phyloP scores from a whole-genome alignment of 2,888 invertebrate genomes.

The Aricia artaxerxes region DNA sequence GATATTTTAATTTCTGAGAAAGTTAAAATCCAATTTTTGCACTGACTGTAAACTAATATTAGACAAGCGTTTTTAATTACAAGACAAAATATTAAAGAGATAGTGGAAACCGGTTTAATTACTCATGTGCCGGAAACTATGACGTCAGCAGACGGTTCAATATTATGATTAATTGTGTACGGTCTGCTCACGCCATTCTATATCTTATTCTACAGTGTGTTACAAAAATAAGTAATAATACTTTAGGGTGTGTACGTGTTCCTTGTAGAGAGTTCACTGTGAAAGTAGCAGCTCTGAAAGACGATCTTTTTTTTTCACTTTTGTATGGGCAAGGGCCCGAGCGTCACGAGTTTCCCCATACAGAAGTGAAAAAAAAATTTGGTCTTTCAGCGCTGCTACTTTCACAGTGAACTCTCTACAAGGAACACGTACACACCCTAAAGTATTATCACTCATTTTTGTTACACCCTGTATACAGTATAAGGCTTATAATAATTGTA shows the following conservation, averaged over 20 bases:
- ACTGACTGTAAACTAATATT: background rate
- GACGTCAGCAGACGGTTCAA: background rate
- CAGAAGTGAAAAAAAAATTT: too few relatives aligned
- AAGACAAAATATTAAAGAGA: slow-evolving; percentile 5
- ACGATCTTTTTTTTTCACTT: too few relatives aligned
- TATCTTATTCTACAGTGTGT: background rate
- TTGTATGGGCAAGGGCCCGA: too few relatives aligned
- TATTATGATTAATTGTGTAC: slow-evolving; percentile 3
- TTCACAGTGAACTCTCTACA: too few relatives aligned
- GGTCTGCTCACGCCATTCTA: background rate
- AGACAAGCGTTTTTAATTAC: slow-evolving; percentile 5
- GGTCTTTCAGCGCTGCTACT: too few relatives aligned
- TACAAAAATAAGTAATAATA: too few relatives aligned
- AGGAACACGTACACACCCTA: too few relatives aligned
- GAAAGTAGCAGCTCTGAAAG: too few relatives aligned
- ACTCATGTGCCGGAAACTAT: background rate
- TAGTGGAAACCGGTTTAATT: slow-evolving; percentile 10
- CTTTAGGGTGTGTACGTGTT: too few relatives aligned
- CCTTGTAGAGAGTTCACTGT: too few relatives aligned
- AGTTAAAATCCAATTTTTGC: background rate
- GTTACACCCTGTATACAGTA: background rate
- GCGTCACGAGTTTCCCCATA: too few relatives aligned
- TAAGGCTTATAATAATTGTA: background rate
- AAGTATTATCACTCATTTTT: too few relatives aligned
- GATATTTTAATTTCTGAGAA: background rate